Evolutionary conservation across 2,797 vertebrate species (phyloP).

Genomic region (Macropus fuliginosus): DNA sequence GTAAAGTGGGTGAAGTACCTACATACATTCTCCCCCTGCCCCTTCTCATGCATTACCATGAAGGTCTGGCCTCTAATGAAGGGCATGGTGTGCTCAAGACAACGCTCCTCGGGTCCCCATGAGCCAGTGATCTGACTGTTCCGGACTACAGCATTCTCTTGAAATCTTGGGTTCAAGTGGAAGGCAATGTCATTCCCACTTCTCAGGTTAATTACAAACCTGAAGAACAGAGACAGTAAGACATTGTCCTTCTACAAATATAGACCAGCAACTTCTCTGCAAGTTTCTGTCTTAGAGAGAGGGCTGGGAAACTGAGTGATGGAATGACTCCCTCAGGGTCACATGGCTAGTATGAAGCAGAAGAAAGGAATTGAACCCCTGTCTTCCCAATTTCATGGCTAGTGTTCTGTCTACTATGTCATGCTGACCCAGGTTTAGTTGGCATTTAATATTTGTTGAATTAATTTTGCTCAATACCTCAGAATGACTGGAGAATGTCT

Average conservation of each 20-base stretch:
- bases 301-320: not conserved
- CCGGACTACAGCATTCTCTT: constrained; percentile 73
- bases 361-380: too few relatives aligned
- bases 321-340: too few relatives aligned
- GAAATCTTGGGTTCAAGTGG: constrained; percentile 80
- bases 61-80: constrained; percentile 69
- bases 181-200: constrained; percentile 68
- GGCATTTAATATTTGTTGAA: too few relatives aligned
- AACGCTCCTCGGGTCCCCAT: constrained; percentile 78
- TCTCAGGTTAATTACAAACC: constrained; percentile 81
- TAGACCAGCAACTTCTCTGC: too few relatives aligned
- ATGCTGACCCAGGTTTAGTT: too few relatives aligned
- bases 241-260: too few relatives aligned
- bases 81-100: constrained; percentile 76
- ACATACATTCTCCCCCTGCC: too few relatives aligned
- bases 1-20: not conserved
- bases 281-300: not conserved
- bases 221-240: constrained; percentile 29
- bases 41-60: constrained; percentile 36
- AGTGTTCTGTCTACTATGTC: too few relatives aligned
- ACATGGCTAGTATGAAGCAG: too few relatives aligned
- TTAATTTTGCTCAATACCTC: not conserved
- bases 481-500: not conserved
- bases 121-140: constrained; percentile 66
- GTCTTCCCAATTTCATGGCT: too few relatives aligned